These are phyloP conservation scores for Ornithoptera priamus DNA, from an alignment of 2,888 invertebrate genomes.

Conservation along the genomic window DNA sequence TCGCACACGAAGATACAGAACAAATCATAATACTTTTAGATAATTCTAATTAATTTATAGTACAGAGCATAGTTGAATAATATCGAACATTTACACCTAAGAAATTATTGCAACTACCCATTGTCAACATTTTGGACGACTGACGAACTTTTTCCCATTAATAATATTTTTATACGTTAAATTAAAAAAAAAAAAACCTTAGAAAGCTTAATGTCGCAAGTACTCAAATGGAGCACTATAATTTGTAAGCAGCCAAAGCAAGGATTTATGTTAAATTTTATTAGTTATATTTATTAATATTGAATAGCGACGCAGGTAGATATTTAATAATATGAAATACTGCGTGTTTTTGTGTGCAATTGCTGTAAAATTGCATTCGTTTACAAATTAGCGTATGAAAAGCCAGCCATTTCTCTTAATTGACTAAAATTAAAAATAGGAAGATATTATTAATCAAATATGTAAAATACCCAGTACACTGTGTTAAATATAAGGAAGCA, in stretches of 20 bases:
- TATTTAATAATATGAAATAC: not conserved
- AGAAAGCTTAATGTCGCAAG: not conserved
- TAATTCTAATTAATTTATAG: too few species aligned
- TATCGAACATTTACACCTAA: too few species aligned
- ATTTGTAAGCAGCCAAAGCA: not conserved
- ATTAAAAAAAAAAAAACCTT: not conserved
- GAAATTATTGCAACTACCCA: too few species aligned
- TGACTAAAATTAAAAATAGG: constrained; percentile 4
- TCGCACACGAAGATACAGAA: too few species aligned
- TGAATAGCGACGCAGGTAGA: not conserved
- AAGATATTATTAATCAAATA: constrained; percentile 79
- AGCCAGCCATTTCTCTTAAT: not conserved
- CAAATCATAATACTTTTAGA: too few species aligned
- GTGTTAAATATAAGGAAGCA: constrained; percentile 97
- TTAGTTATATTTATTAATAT: not conserved
- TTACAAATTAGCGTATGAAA: not conserved
- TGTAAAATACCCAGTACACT: constrained; percentile 97
- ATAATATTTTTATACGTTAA: not conserved
- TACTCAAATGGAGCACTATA: not conserved
- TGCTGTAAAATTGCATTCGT: not conserved
- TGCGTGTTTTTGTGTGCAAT: not conserved
- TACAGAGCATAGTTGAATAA: too few species aligned
- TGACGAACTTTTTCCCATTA: not conserved
- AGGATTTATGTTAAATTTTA: not conserved
- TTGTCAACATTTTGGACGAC: too few species aligned